These are phyloP conservation scores for Monopterus albus DNA, from an alignment of 2,113 vertebrate genomes.

Conservation along the genomic window DNA sequence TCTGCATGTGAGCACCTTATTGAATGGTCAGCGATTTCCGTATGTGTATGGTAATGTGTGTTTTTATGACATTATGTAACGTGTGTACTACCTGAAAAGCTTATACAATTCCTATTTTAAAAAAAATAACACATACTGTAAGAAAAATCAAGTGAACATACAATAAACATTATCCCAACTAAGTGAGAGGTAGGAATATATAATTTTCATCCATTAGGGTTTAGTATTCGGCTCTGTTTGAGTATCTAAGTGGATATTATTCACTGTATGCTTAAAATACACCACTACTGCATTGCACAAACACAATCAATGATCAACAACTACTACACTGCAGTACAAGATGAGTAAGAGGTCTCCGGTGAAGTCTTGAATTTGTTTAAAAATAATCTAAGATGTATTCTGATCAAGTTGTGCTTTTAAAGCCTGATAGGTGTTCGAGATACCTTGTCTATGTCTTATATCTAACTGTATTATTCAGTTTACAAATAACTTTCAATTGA, in stretches of 20 bases:
- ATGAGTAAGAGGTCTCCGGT: too few relatives aligned
- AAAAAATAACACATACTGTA: background rate
- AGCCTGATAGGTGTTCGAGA: background rate
- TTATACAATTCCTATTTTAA: background rate
- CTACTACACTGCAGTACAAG: background rate
- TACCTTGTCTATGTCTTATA: background rate
- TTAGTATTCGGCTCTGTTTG: background rate
- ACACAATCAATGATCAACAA: conserved; percentile 28
- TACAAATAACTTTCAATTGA: background rate
- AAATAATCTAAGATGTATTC: too few relatives aligned
- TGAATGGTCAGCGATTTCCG: background rate
- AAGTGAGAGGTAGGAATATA: conserved; percentile 9
- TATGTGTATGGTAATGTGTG: background rate
- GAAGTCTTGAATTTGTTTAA: too few relatives aligned
- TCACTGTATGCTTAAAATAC: conserved; percentile 19
- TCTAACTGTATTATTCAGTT: background rate
- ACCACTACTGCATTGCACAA: conserved; percentile 21
- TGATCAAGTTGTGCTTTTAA: conserved; percentile 6
- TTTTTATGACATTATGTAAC: background rate
- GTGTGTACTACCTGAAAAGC: background rate
- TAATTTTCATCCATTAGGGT: background rate
- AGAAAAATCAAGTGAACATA: background rate
- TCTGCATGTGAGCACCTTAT: conserved; percentile 1
- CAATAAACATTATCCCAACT: background rate
- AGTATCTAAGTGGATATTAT: background rate